Evolutionary conservation across 2,113 vertebrate species (phyloP), one percentile per base, ranked within the genome.

Genomic region (Centrocercus urophasianus): DNA sequence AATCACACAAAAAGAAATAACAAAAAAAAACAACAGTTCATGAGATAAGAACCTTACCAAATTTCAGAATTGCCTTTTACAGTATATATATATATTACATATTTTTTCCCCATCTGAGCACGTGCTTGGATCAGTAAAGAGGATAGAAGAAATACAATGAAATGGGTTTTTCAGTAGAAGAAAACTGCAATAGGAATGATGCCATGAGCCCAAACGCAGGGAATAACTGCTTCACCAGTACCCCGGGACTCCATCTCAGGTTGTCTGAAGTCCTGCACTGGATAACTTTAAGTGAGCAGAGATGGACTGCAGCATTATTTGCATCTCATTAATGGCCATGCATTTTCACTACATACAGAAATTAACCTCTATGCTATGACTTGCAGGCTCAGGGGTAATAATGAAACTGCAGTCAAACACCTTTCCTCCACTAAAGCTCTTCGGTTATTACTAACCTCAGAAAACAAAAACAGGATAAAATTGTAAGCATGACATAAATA

Each of bases 381-480:
- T 34, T 56, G 32, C 1, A 6, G 32, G 70, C 36, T 79, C 13
- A 16, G n/a, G 12, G 27, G 10, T 66, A 70, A 69, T 5, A n/a
- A 61, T 32, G 30, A 71, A 30, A 76, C 0, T 0, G 14, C 59
- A 82, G 40, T 73, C 42, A 67, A 87, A 65, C 13, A 75, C 7
- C 8, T 14, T 73, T 72, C 36, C 48, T 69, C 56, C 40, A 67
- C 54, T 43, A 42, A 52, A 94, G 82, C 32, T 50, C 14, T 59
- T 86, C 12, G 5, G 24, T 79, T 91, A 45, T 77, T 72, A 70
- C 50, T 50, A 61, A 85, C 10, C 66, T 60, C 11, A 71, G 69
- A 89, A 91, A 91, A 89, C 32, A 65, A 87, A 91, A 79, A 32
- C 25, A 42, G 50, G 32, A 42, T 34, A 60, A 82, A 87, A 80